Conservation (phyloP, 2,888 invertebrate species). For the Mythimna pallens region DNA sequence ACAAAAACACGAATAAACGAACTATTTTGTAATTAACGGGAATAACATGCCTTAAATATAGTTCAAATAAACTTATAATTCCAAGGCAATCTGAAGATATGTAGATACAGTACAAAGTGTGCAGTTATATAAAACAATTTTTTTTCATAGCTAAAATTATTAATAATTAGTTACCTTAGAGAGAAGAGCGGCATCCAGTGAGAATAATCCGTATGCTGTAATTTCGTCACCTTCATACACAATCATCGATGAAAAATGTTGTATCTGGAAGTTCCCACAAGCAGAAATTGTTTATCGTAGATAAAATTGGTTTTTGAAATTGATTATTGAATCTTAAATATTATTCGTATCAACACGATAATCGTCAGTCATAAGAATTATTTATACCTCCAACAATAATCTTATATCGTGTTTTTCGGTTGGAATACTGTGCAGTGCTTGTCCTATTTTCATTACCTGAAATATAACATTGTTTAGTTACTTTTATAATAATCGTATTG, state of each 20-base stretch:
- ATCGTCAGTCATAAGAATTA: background rate
- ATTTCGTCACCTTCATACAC: slow-evolving; percentile 75
- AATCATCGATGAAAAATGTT: slow-evolving; percentile 82
- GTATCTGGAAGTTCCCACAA: slow-evolving; percentile 73
- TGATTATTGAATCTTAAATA: background rate
- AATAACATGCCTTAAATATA: too few species aligned
- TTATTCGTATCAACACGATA: background rate
- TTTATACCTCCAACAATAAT: slow-evolving; percentile 77
- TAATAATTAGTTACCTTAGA: slow-evolving; percentile 69
- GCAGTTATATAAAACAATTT: too few species aligned
- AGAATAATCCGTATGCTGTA: slow-evolving; percentile 79
- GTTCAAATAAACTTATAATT: too few species aligned
- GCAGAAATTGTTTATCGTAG: background rate
- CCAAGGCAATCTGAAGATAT: too few species aligned
- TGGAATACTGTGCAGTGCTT: slow-evolving; percentile 76
- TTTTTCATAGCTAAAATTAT: too few species aligned
- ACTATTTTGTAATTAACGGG: too few species aligned
- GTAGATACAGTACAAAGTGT: too few species aligned
- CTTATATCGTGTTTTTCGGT: slow-evolving; percentile 76
- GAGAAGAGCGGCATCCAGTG: slow-evolving; percentile 79
- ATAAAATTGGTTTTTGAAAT: background rate
- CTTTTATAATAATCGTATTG: background rate
- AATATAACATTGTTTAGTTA: slow-evolving; percentile 31
- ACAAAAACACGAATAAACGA: too few species aligned
- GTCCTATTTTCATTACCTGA: slow-evolving; percentile 77